A percentile compares a stretch with the other conserved stretches of the same genome.
Conservation (phyloP, 2,113 vertebrate species). For the Sciurus niger region DNA sequence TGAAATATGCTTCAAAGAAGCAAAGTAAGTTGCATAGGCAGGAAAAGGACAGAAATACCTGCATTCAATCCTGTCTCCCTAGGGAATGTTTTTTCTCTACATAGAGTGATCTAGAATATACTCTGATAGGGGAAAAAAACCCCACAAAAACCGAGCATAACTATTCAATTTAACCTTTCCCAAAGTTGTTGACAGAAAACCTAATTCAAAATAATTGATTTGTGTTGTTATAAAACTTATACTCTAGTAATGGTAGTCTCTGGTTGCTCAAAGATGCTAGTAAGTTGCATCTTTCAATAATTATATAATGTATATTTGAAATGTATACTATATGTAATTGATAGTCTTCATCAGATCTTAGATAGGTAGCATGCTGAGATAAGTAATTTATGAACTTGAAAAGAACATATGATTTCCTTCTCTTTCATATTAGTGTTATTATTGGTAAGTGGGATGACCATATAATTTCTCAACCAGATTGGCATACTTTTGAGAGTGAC, state of each 20-base stretch:
- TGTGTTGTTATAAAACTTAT: background rate
- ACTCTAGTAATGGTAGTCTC: background rate
- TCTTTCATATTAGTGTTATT: slow-evolving; percentile 18
- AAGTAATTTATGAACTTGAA: slow-evolving; percentile 10
- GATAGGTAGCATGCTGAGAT: background rate
- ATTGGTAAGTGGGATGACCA: background rate
- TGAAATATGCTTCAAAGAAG: slow-evolving; percentile 43
- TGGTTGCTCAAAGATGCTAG: background rate
- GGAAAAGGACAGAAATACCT: background rate
- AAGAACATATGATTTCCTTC: background rate
- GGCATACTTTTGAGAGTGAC: slow-evolving; percentile 1
- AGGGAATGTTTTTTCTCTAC: background rate
- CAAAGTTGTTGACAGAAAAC: background rate
- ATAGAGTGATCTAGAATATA: background rate
- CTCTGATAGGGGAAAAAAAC: background rate
- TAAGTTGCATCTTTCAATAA: background rate
- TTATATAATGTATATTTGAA: background rate
- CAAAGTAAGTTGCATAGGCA: background rate
- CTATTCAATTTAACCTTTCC: background rate
- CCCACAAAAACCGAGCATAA: background rate
- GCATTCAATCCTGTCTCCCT: background rate
- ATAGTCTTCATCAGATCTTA: background rate
- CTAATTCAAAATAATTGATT: slow-evolving; percentile 21
- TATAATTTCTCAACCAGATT: slow-evolving; percentile 7
- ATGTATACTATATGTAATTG: background rate